These are phyloP conservation scores for Anguilla rostrata DNA, from an alignment of 2,113 vertebrate species.

Conservation along the genomic window DNA sequence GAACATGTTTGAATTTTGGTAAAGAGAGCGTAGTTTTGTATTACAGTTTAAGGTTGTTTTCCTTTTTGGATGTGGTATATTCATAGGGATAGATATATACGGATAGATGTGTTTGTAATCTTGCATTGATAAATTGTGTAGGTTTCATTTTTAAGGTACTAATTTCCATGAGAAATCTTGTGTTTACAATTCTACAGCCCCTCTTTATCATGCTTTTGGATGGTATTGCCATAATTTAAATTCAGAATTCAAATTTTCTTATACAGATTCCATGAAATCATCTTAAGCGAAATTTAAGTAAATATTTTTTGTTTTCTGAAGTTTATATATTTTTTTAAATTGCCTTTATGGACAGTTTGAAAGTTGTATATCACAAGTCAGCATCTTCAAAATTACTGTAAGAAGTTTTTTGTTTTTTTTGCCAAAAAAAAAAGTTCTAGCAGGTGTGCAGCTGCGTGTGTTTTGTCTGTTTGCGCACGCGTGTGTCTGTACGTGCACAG, in stretches of 20 bases:
- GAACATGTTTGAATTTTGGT: not conserved
- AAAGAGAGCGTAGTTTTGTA: not conserved
- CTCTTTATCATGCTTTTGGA: not conserved
- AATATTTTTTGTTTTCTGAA: not conserved
- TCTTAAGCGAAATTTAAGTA: not conserved
- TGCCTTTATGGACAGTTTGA: not conserved
- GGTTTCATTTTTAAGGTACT: not conserved
- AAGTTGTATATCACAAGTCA: not conserved
- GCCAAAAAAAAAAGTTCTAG: not conserved
- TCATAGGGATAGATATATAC: not conserved
- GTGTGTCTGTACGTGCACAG: constrained; percentile 37
- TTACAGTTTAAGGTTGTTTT: not conserved
- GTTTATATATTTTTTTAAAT: not conserved
- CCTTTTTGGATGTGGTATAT: not conserved
- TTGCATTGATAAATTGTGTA: not conserved
- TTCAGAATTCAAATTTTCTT: not conserved
- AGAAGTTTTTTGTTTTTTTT: not conserved
- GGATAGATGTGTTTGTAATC: not conserved
- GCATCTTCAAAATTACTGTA: not conserved
- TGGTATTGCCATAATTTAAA: not conserved
- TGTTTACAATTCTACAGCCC: not conserved
- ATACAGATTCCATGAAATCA: not conserved
- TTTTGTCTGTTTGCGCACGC: not conserved
- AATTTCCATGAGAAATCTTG: not conserved
- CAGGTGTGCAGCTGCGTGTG: not conserved